phyloP scores from a whole-genome alignment of 2,888 invertebrate genomes.

The Drepanosiphum platanoidis region DNA sequence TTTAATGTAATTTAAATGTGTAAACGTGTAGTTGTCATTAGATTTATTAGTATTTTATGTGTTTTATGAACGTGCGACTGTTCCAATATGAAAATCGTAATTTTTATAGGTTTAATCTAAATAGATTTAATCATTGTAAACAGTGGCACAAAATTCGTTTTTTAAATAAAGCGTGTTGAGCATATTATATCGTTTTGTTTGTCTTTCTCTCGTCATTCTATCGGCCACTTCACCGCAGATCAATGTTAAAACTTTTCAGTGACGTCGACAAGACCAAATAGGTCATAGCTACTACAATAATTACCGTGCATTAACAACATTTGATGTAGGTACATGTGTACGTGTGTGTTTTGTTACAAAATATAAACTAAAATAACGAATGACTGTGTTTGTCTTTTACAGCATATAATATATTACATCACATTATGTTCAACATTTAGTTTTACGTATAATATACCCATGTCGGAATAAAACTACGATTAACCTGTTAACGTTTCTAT shows the following conservation, averaged over 20 bases:
- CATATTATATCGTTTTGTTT: conserved; percentile 60
- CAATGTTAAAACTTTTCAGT: conserved; percentile 63
- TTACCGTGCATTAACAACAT: conserved; percentile 49
- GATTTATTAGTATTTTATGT: neutral
- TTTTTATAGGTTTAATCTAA: neutral
- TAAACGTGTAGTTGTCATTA: neutral
- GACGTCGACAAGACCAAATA: conserved; percentile 62
- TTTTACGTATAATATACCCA: neutral
- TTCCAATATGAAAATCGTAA: neutral
- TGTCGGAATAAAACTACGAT: neutral
- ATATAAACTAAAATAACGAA: conserved; percentile 1
- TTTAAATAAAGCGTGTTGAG: conserved; percentile 27
- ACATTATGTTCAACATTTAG: neutral
- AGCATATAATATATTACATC: conserved; percentile 9
- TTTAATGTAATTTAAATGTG: neutral
- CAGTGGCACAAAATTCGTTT: conserved; percentile 3
- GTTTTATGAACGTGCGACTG: neutral
- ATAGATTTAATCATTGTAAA: conserved; percentile 8
- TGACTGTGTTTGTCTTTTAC: conserved; percentile 1
- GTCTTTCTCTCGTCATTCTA: conserved; percentile 63
- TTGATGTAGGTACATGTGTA: conserved; percentile 12
- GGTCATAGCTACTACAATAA: conserved; percentile 52
- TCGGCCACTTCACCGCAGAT: conserved; percentile 62
- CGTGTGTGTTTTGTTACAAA: conserved; percentile 22
- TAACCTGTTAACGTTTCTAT: neutral